Evolutionary conservation across 2,113 vertebrate genomes (phyloP), one percentile per base, ranked within the genome.

Genomic region (Brachyistius frenatus): DNA sequence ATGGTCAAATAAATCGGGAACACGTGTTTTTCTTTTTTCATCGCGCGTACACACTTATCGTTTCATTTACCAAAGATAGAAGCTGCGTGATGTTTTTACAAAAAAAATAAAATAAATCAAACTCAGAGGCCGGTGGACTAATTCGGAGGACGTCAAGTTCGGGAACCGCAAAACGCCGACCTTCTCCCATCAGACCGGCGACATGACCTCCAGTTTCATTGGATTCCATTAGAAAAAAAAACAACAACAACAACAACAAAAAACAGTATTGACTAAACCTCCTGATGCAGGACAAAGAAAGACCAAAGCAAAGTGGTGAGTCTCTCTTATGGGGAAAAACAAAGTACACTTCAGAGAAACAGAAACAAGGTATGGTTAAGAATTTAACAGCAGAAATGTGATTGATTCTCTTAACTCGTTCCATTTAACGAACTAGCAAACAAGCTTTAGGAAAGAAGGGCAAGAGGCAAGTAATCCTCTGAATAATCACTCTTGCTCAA

Each of bases 401-500:
- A 54, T 23, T 13, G 41, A 73, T 36, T 78, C 54, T n/a, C 32
- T 11, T 5, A 66, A 61, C 56, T 41, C 55, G 13, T 72, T 83
- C 47, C 44, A 37, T 78, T 84, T 76, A 85, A 65, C 80, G 78
- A 74, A 83, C 62, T 73, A 79, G 64, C 62, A 78, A 90, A 84
- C 80, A 85, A 85, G 73, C 66, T 74, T 83, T 50, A 86, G 76
- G 71, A 73, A 67, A 61, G 75, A 63, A 31, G 62, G 83, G 71
- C n/a, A 35, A 80, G 84, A 36, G 68, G 73, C 36, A 68, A 74
- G 44, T 86, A 88, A 87, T 91, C 77, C 81, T 78, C 80, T 78
- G 76, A 74, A 50, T 78, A 89, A 88, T 85, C 85, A 84, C 76
- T 78, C 64, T 80, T 80, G 78, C 84, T 85, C 83, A 84, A 91